phyloP scores from a whole-genome alignment of 2,888 invertebrate species.

The Folsomia candida region DNA sequence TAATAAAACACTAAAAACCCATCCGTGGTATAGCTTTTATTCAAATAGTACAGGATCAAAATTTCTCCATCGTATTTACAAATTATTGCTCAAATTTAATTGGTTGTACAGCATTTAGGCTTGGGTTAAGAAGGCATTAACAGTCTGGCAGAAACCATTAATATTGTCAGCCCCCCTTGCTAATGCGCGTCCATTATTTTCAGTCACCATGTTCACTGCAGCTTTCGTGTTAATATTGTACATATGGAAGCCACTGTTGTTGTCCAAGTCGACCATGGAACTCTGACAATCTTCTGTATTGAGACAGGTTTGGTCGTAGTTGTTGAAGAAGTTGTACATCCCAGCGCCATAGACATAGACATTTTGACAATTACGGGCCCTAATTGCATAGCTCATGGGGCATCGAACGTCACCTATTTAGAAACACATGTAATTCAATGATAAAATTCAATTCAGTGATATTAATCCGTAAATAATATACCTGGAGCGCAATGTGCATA shows the following conservation, averaged over 20 bases:
- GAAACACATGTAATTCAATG: no score
- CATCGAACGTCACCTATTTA: constrained; percentile 20
- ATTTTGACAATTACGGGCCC: constrained; percentile 27
- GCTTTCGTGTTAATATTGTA: constrained; percentile 47
- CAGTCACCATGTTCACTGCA: constrained; percentile 36
- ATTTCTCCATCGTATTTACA: background rate
- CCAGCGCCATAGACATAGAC: constrained; percentile 47
- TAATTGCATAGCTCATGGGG: constrained; percentile 36
- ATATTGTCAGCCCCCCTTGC: constrained; percentile 34
- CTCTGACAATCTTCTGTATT: constrained; percentile 42
- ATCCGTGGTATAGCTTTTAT: no score
- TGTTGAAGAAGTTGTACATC: constrained; percentile 47
- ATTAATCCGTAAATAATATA: no score
- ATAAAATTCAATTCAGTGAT: no score
- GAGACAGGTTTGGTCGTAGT: constrained; percentile 46
- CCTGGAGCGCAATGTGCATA: constrained; percentile 42
- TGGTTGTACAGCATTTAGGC: constrained; percentile 16
- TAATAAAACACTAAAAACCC: no score
- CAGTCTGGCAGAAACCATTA: constrained; percentile 44
- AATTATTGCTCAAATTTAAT: background rate
- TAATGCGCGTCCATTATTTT: constrained; percentile 26
- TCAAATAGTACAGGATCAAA: no score
- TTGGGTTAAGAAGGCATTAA: constrained; percentile 42
- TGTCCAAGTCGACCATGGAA: constrained; percentile 40
- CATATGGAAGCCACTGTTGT: constrained; percentile 24